Percentiles rank a stretch among this genome's conserved stretches.
phyloP scores from a whole-genome alignment of 2,888 invertebrate species.

The Acholoe squamosa region DNA sequence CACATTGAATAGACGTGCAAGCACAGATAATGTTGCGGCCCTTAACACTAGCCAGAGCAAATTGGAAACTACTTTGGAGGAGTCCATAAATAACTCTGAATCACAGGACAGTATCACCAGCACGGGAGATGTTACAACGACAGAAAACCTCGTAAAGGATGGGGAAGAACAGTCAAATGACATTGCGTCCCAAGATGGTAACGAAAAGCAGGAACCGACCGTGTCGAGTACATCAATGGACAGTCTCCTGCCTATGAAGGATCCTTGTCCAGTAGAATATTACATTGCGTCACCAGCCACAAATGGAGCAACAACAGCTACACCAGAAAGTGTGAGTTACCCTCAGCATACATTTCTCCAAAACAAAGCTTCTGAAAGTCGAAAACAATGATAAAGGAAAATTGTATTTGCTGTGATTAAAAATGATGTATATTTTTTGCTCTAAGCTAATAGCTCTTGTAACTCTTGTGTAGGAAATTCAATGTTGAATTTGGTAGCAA shows the following conservation, averaged over 20 bases:
- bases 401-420: no score
- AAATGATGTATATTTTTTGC: no score
- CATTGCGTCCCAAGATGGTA: background rate
- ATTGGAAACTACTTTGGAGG: background rate
- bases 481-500: no score
- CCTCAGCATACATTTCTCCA: no score
- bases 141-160: background rate
- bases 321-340: background rate
- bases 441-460: no score
- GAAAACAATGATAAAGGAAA: no score
- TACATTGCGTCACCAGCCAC: background rate
- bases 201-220: background rate
- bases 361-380: no score
- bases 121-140: background rate
- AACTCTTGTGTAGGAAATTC: no score
- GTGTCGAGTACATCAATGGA: background rate
- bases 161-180: background rate
- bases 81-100: constrained; percentile 42
- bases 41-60: background rate
- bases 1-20: background rate
- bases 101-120: constrained; percentile 43
- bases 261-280: background rate
- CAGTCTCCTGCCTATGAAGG: constrained; percentile 11
- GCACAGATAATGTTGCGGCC: background rate
- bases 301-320: background rate